Conservation (phyloP, 53 echinoderm and acorn worm genomes). For the Antedon mediterranea region DNA sequence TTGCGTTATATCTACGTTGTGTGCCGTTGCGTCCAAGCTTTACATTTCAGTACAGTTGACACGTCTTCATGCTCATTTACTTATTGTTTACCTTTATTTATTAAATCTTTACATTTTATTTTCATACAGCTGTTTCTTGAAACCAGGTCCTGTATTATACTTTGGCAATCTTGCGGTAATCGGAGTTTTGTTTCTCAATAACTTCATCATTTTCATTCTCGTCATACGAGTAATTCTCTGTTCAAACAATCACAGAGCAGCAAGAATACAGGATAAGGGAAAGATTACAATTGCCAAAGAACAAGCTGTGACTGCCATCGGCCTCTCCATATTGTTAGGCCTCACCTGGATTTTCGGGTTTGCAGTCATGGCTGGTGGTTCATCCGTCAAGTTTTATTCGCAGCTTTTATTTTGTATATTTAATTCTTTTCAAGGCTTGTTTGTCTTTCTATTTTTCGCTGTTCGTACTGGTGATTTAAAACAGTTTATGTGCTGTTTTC, state of each 20-base stretch:
- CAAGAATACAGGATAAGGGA: neutral
- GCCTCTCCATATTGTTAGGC: neutral
- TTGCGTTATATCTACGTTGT: no score
- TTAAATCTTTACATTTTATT: neutral
- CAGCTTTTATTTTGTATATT: neutral
- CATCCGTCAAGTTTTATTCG: neutral
- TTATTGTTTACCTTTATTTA: neutral
- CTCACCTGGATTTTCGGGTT: neutral
- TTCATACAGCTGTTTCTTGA: slow-evolving; percentile 57
- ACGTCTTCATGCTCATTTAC: no score
- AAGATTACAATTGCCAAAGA: neutral
- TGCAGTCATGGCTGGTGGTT: neutral
- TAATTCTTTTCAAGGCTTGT: neutral
- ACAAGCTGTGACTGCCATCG: neutral
- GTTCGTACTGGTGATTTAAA: neutral
- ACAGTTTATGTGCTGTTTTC: neutral
- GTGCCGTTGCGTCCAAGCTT: no score
- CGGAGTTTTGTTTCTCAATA: slow-evolving; percentile 45
- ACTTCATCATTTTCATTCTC: slow-evolving; percentile 48
- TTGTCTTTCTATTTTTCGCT: neutral
- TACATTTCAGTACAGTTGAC: neutral
- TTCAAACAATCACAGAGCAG: neutral
- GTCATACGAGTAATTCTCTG: slow-evolving; percentile 51
- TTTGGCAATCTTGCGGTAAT: slow-evolving; percentile 49
- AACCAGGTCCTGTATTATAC: slow-evolving; percentile 50